Conservation (phyloP, 1,140 invertebrate species). For the Psix sp. region DNA sequence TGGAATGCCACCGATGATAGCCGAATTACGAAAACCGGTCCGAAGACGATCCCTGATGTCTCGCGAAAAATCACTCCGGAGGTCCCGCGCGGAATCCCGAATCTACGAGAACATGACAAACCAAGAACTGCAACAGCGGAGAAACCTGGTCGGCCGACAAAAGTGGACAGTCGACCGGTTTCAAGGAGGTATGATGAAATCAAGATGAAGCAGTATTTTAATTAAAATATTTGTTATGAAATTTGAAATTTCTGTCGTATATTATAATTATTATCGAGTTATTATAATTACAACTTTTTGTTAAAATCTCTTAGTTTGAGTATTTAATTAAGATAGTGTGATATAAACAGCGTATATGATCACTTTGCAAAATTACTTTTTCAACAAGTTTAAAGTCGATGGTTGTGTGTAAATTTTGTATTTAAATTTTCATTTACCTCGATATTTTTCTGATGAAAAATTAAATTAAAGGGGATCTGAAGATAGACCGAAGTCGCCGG, state of each 20-base stretch:
- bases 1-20: constrained; percentile 69
- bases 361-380: no score
- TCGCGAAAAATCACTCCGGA: constrained; percentile 57
- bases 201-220: no score
- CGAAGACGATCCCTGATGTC: constrained; percentile 37
- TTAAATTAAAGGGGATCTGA: constrained; percentile 51
- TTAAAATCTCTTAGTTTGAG: no score
- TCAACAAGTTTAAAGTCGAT: no score
- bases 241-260: no score
- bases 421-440: background rate
- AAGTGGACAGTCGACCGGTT: constrained; percentile 13
- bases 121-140: constrained; percentile 66
- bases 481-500: constrained; percentile 62
- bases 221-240: no score
- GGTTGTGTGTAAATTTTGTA: no score
- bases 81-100: constrained; percentile 67
- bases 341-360: no score
- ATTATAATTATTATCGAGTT: no score
- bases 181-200: constrained; percentile 32
- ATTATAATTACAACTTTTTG: no score
- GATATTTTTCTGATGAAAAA: background rate
- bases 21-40: constrained; percentile 22
- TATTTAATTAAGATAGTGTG: no score
- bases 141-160: constrained; percentile 40
- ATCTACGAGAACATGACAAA: constrained; percentile 67